These are phyloP conservation scores for Coenonympha glycerion DNA, from an alignment of 2,888 invertebrate species.

Conservation along the genomic window DNA sequence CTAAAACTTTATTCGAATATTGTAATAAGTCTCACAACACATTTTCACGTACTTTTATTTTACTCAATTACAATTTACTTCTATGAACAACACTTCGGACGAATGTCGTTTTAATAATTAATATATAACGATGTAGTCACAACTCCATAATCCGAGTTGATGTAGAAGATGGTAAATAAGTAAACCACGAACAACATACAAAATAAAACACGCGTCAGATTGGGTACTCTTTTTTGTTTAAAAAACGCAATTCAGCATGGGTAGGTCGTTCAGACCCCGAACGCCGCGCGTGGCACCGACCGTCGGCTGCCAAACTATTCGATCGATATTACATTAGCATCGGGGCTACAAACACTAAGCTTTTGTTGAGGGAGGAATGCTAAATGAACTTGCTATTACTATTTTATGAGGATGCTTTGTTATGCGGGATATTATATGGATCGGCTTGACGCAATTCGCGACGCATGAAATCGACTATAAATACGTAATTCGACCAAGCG, in stretches of 20 bases:
- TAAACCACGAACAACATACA: background rate
- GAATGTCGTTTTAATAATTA: no score
- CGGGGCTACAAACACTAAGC: slow-evolving; percentile 34
- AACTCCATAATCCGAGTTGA: no score
- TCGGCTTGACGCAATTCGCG: no score
- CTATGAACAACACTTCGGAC: no score
- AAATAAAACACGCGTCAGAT: background rate
- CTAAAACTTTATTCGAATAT: no score
- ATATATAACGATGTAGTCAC: no score
- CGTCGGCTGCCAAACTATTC: slow-evolving; percentile 60
- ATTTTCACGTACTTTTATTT: no score
- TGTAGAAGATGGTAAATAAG: no score
- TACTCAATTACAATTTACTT: no score
- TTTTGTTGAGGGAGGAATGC: slow-evolving; percentile 2
- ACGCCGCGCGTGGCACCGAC: slow-evolving; percentile 53
- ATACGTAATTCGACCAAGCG: no score
- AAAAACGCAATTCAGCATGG: slow-evolving; percentile 6
- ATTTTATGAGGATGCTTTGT: background rate
- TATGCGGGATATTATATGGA: background rate
- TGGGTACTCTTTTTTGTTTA: background rate
- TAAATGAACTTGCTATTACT: slow-evolving; percentile 1
- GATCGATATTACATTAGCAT: slow-evolving; percentile 60
- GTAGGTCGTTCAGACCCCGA: slow-evolving; percentile 20
- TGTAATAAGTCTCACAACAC: no score
- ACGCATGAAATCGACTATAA: no score